phyloP scores from a whole-genome alignment of 2,888 invertebrate genomes.

The Charanyca ferruginea region DNA sequence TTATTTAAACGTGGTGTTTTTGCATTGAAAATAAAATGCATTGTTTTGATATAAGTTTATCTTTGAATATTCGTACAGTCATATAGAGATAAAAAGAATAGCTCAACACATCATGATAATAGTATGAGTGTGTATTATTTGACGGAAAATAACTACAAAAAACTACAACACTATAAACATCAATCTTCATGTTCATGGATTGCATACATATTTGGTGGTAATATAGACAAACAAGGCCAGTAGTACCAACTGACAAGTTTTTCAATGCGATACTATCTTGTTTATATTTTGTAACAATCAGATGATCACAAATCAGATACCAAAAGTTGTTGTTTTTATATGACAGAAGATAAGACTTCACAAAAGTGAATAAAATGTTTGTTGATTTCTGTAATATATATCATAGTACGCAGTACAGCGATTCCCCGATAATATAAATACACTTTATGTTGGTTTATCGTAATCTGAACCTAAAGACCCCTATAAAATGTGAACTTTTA shows the following conservation, averaged over 20 bases:
- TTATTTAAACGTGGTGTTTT: not conserved
- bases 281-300: constrained; percentile 3
- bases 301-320: not conserved
- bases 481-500: too few relatives aligned
- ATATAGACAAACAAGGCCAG: constrained; percentile 4
- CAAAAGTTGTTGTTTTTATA: not conserved
- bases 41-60: constrained; percentile 15
- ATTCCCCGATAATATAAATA: too few relatives aligned
- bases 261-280: constrained; percentile 6
- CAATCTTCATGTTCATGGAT: not conserved
- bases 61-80: constrained; percentile 1
- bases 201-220: constrained; percentile 22
- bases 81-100: constrained; percentile 4
- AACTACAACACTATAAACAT: not conserved
- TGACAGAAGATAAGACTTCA: not conserved
- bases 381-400: too few relatives aligned
- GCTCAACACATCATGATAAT: not conserved
- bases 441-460: too few relatives aligned
- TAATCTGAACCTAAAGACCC: too few relatives aligned
- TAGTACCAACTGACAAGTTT: not conserved
- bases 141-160: not conserved
- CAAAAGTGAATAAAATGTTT: not conserved
- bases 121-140: not conserved
- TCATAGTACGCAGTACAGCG: too few relatives aligned
- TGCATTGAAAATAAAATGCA: constrained; percentile 6